Conservation (phyloP, 2,888 invertebrate genomes). For the Bombyx huttoni region DNA sequence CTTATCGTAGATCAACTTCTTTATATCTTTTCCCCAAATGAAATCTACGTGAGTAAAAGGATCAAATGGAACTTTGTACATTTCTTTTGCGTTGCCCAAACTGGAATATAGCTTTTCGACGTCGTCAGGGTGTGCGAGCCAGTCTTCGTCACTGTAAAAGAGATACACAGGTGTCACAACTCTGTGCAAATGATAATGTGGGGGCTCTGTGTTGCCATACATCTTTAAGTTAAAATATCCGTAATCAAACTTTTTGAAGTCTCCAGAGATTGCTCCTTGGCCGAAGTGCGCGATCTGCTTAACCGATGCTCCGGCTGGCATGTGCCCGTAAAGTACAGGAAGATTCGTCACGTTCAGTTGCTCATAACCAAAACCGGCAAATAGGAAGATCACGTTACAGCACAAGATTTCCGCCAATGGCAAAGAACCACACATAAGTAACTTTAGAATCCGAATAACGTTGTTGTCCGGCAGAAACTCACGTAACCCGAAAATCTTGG, state of each 20-base stretch:
- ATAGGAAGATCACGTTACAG: constrained; percentile 70
- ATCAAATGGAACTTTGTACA: constrained; percentile 67
- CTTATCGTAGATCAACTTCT: constrained; percentile 23
- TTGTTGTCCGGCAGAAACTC: constrained; percentile 77
- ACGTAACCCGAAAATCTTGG: constrained; percentile 57
- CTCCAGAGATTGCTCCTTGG: constrained; percentile 45
- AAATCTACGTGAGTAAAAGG: constrained; percentile 54
- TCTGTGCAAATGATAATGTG: constrained; percentile 32
- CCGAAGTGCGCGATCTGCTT: constrained; percentile 69
- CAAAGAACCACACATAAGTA: constrained; percentile 48
- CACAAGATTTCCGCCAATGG: constrained; percentile 66
- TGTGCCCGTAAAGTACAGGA: constrained; percentile 65
- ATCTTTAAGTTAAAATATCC: constrained; percentile 27
- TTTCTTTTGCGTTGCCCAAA: constrained; percentile 67
- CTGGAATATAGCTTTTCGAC: constrained; percentile 61
- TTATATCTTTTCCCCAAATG: constrained; percentile 40
- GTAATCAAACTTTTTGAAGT: constrained; percentile 40
- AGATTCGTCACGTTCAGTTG: constrained; percentile 73
- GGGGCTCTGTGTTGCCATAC: constrained; percentile 34
- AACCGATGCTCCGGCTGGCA: constrained; percentile 68
- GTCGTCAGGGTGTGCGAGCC: constrained; percentile 73
- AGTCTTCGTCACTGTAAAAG: constrained; percentile 70
- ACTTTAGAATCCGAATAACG: constrained; percentile 54
- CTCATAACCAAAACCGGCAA: constrained; percentile 69
- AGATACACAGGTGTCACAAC: constrained; percentile 39